Conservation (phyloP, 1,140 invertebrate species). For the Limonius californicus region DNA sequence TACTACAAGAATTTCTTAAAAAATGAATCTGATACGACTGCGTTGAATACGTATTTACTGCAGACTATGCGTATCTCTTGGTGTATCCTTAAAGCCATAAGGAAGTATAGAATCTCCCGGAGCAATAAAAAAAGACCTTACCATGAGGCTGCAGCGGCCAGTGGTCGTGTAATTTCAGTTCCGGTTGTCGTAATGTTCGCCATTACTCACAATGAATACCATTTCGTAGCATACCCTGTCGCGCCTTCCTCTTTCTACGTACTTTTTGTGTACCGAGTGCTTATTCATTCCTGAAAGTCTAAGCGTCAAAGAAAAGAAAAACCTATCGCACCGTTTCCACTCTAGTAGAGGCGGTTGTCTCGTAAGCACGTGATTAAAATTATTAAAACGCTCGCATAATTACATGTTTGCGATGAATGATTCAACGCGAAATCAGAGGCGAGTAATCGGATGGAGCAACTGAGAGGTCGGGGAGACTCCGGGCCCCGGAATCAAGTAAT, state of each 20-base stretch:
- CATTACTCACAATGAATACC: slow-evolving; percentile 17
- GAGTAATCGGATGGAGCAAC: slow-evolving; percentile 20
- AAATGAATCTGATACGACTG: no score
- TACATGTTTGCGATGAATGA: slow-evolving; percentile 9
- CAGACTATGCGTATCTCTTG: slow-evolving; percentile 1
- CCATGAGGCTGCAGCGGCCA: slow-evolving; percentile 17
- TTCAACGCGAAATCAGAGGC: slow-evolving; percentile 14
- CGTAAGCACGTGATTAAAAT: background rate
- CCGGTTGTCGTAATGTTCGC: slow-evolving; percentile 23
- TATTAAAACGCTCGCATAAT: background rate
- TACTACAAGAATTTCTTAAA: no score
- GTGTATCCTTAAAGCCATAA: background rate
- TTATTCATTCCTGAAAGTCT: background rate
- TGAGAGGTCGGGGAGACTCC: slow-evolving; percentile 18
- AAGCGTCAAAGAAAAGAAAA: background rate
- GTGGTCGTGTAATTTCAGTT: slow-evolving; percentile 27
- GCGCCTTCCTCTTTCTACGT: background rate
- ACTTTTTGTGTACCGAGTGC: no score
- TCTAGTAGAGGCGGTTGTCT: background rate
- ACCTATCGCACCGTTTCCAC: no score
- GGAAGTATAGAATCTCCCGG: background rate
- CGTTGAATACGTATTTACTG: no score
- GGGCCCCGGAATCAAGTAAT: slow-evolving; percentile 33
- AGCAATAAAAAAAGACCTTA: background rate
- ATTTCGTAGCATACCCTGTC: background rate